These are phyloP conservation scores for Phymastichus coffea DNA, from an alignment of 1,140 invertebrate genomes.

Conservation along the genomic window DNA sequence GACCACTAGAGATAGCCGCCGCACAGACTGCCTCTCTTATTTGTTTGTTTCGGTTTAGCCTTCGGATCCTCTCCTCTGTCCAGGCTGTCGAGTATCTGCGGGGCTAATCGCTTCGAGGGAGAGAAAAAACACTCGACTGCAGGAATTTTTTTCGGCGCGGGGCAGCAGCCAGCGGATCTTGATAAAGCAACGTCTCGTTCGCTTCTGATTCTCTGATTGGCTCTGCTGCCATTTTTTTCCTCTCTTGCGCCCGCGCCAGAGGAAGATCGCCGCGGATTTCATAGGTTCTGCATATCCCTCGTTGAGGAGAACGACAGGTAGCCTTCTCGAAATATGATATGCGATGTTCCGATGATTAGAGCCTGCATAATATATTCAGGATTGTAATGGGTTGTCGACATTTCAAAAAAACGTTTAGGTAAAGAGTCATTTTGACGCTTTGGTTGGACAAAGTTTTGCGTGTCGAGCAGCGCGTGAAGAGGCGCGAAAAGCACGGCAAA, in stretches of 20 bases:
- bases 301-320: neutral
- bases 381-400: no score
- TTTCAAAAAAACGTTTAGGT: no score
- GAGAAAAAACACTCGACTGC: conserved; percentile 36
- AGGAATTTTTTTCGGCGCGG: conserved; percentile 48
- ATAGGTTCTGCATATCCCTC: conserved; percentile 30
- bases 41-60: conserved; percentile 45
- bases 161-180: conserved; percentile 45
- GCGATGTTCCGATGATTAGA: no score
- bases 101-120: conserved; percentile 45
- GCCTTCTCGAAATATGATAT: conserved; percentile 15
- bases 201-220: neutral
- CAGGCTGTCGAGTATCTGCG: conserved; percentile 46
- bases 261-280: conserved; percentile 30
- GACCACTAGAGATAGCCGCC: conserved; percentile 30
- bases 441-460: no score
- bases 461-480: no score
- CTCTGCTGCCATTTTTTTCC: conserved; percentile 12
- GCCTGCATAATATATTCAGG: no score
- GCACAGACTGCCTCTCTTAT: conserved; percentile 40
- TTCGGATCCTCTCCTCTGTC: no score
- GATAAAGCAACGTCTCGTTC: conserved; percentile 38
- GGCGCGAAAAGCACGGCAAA: no score
- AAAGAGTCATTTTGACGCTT: no score
- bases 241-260: neutral